A percentile compares a stretch with the other conserved stretches of the same genome.
Conservation (phyloP, 2,888 invertebrate genomes). For the Oscheius sp. region DNA sequence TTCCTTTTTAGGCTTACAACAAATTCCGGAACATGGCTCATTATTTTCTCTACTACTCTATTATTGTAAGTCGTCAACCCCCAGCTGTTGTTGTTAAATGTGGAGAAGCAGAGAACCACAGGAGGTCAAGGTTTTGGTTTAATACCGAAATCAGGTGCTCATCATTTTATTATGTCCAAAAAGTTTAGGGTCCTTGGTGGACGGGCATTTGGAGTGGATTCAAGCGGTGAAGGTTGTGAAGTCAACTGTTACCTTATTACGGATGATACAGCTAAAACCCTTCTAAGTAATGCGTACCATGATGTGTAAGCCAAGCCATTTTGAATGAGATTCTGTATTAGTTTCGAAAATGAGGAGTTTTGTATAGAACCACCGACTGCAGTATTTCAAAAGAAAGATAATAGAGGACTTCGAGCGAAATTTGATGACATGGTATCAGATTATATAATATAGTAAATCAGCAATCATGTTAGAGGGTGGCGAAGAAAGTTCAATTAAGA, state of each 20-base stretch:
- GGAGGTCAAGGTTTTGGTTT: slow-evolving; percentile 69
- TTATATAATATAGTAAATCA: neutral
- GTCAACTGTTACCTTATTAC: slow-evolving; percentile 68
- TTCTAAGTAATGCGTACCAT: slow-evolving; percentile 66
- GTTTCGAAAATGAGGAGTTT: slow-evolving; percentile 67
- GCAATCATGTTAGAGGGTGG: slow-evolving; percentile 55
- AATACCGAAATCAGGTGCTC: slow-evolving; percentile 65
- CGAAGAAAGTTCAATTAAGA: slow-evolving; percentile 69
- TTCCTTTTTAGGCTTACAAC: slow-evolving; percentile 31
- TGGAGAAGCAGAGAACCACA: slow-evolving; percentile 69
- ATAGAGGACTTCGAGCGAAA: slow-evolving; percentile 60
- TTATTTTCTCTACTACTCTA: slow-evolving; percentile 69
- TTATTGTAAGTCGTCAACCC: slow-evolving; percentile 68
- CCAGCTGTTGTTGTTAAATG: slow-evolving; percentile 70
- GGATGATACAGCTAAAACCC: slow-evolving; percentile 67
- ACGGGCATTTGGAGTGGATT: slow-evolving; percentile 65
- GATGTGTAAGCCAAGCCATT: slow-evolving; percentile 54
- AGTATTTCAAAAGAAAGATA: slow-evolving; percentile 55
- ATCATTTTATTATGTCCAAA: neutral
- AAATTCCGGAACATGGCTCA: slow-evolving; percentile 64
- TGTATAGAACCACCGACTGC: slow-evolving; percentile 62
- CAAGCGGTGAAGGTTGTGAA: slow-evolving; percentile 52
- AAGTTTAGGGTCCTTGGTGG: slow-evolving; percentile 62
- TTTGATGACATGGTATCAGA: slow-evolving; percentile 70
- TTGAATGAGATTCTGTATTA: slow-evolving; percentile 25